These are phyloP conservation scores for Prionace glauca DNA, from an alignment of 2,797 vertebrate genomes.

Conservation along the genomic window DNA sequence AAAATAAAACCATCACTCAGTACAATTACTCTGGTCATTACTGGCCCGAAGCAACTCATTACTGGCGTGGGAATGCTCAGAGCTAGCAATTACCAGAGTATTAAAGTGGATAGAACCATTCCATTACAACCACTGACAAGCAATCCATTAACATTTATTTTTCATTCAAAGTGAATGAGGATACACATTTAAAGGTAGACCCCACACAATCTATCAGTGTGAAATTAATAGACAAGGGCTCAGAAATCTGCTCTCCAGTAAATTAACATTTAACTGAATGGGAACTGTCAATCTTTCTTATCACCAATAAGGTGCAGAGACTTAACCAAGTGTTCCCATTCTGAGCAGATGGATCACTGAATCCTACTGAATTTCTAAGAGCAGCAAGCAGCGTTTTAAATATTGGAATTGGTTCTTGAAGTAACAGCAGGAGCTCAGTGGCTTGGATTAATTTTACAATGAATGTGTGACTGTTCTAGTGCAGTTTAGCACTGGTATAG, in stretches of 20 bases:
- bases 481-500: neutral
- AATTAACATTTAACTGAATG: neutral
- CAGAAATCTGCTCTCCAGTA: neutral
- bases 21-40: neutral
- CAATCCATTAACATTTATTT: neutral
- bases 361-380: neutral
- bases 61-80: neutral
- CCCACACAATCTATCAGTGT: neutral
- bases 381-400: neutral
- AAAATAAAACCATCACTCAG: neutral
- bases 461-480: neutral
- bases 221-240: neutral
- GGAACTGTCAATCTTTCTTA: neutral
- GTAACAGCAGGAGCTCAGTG: neutral
- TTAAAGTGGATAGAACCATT: neutral
- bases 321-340: neutral
- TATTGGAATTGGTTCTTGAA: neutral
- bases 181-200: neutral
- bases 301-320: neutral
- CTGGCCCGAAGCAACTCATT: neutral
- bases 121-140: neutral
- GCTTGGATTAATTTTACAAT: neutral
- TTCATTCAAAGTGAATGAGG: conserved; percentile 4
- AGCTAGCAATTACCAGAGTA: neutral
- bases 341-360: neutral